phyloP scores from a whole-genome alignment of 2,797 vertebrate genomes.

The Halcyon leucocephala region DNA sequence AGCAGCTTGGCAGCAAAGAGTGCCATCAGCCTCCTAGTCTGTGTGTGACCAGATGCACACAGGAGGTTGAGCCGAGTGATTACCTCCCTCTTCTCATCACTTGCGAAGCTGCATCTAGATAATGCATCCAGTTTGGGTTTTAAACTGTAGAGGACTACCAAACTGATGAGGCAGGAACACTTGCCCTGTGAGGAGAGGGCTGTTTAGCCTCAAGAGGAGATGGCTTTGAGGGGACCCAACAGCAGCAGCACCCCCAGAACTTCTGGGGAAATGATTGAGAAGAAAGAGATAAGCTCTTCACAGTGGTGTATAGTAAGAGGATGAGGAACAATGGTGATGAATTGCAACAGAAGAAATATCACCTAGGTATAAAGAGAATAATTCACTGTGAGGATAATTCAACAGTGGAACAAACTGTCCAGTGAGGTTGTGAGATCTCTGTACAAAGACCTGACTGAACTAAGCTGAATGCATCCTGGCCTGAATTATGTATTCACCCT shows the following conservation, averaged over 20 bases:
- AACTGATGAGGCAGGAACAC: background rate
- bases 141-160: background rate
- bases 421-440: background rate
- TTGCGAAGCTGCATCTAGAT: fast-evolving
- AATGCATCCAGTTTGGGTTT: fast-evolving
- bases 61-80: background rate
- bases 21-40: background rate
- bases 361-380: background rate
- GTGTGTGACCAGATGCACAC: background rate
- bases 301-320: background rate
- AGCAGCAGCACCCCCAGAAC: background rate
- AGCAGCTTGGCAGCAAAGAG: background rate
- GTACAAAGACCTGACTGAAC: background rate
- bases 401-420: no score
- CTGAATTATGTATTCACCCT: background rate
- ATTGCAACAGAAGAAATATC: background rate
- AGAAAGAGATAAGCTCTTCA: background rate
- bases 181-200: background rate
- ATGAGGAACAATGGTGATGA: background rate
- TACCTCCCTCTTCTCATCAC: background rate
- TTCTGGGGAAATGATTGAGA: fast-evolving
- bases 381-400: background rate
- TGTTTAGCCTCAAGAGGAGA: background rate
- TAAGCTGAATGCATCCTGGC: background rate
- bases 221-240: background rate